Evolutionary conservation across 2,888 invertebrate species (phyloP), one percentile per base, ranked within the genome.

Genomic region (Tanypteryx hageni): DNA sequence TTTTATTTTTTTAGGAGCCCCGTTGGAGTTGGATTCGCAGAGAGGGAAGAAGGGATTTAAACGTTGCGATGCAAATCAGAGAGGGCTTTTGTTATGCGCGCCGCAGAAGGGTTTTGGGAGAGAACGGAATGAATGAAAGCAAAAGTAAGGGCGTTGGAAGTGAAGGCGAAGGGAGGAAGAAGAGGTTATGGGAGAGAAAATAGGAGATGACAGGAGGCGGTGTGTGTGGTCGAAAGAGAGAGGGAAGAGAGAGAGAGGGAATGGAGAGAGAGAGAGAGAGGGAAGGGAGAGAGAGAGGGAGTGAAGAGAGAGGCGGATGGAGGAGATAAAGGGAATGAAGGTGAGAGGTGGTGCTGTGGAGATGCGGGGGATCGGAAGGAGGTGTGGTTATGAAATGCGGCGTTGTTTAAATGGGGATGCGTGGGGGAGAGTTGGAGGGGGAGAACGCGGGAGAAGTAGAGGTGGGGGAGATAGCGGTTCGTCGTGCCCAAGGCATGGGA

Each of bases 1-100:
- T 83, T 11, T 83, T 10, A 18, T n/a, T 83, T 56, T 83, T 83
- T 83, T 76, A 56, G 83, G 44, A 83, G 31, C 44, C 44, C 83
- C 83, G 18, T 11, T 8, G 83, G 58, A 57, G 56, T 14, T 85
- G 11, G 31, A 82, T 16, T 82, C 9, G 14, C 11, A 4, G 27
- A 18, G 16, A 31, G 22, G 59, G 27, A 22, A 31, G 13, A 59
- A 59, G 86, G 59, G 86, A 86, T 86, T 86, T 86, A 59, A 86
- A 59, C 27, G 59, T 59, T 11, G 11, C 86, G 27, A 11, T 31
- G 81, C 31, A 82, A 82, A 82, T 31, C 14, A 22, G 59, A 61
- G 59, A 27, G 59, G 13, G 22, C 27, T 10, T 83, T 83, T 83
- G 56, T 44, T 83, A 83, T 83, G 0, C 83, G 83, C 56, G 1